Evolutionary conservation across 2,113 vertebrate genomes (phyloP).

Genomic region (Shinisaurus crocodilurus): DNA sequence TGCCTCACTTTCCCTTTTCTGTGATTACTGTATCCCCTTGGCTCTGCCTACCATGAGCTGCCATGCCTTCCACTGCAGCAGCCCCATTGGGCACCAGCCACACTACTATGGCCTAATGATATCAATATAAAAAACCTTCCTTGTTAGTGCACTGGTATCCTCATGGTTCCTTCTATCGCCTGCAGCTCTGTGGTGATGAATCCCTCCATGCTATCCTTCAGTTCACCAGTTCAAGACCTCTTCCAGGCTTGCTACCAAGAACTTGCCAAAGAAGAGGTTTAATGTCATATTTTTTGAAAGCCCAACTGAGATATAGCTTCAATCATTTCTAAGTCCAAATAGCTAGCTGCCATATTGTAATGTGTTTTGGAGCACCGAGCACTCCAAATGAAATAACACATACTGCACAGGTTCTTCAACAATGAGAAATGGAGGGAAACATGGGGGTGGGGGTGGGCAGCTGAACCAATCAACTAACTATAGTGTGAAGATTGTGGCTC

Average conservation of each 20-base stretch:
- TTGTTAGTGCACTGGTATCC: neutral
- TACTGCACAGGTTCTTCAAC: slow-evolving; percentile 23
- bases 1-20: no score
- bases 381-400: neutral
- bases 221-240: neutral
- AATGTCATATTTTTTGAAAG: neutral
- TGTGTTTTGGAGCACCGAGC: neutral
- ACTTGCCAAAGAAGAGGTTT: neutral
- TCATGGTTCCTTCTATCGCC: neutral
- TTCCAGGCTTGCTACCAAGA: neutral
- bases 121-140: neutral
- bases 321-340: neutral
- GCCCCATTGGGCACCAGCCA: no score
- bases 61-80: no score
- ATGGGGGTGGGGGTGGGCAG: neutral
- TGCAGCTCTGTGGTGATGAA: neutral
- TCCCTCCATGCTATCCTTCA: neutral
- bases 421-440: neutral
- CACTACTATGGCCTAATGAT: neutral
- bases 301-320: neutral
- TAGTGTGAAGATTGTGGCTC: slow-evolving; percentile 21
- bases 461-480: slow-evolving; percentile 13
- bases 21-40: no score
- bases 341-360: neutral
- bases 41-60: no score